phyloP scores from a whole-genome alignment of 2,888 invertebrate genomes.

The Drosophila longiperda region DNA sequence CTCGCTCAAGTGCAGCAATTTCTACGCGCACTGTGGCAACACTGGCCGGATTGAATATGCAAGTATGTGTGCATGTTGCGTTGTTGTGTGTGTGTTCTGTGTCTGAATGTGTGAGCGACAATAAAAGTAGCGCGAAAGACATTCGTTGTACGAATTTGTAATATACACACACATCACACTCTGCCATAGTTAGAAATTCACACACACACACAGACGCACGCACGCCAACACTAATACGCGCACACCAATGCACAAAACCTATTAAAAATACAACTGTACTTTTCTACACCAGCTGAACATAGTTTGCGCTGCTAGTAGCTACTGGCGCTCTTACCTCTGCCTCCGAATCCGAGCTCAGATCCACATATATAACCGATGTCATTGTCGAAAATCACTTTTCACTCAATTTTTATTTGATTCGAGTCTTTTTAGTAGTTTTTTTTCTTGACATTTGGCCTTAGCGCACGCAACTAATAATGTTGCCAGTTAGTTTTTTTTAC shows the following conservation, averaged over 20 bases:
- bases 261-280: conserved; percentile 75
- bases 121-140: conserved; percentile 70
- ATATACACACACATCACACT: conserved; percentile 46
- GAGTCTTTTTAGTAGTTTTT: conserved; percentile 38
- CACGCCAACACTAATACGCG: conserved; percentile 45
- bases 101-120: conserved; percentile 44
- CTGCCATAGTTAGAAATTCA: conserved; percentile 25
- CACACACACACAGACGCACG: conserved; percentile 29
- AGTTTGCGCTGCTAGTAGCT: conserved; percentile 21
- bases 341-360: conserved; percentile 83
- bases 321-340: conserved; percentile 83
- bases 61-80: conserved; percentile 34
- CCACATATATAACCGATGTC: conserved; percentile 84
- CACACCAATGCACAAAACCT: conserved; percentile 54
- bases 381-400: conserved; percentile 55
- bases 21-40: conserved; percentile 54
- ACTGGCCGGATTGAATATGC: conserved; percentile 29
- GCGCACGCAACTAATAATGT: conserved; percentile 50
- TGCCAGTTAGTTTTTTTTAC: conserved; percentile 63
- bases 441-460: conserved; percentile 58
- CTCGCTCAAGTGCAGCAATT: conserved; percentile 53
- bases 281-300: conserved; percentile 60
- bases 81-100: conserved; percentile 1
- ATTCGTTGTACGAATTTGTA: conserved; percentile 57
- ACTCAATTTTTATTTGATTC: conserved; percentile 45